A percentile compares a stretch with the other conserved stretches of the same genome.
phyloP scores from a whole-genome alignment of 2,113 vertebrate species.

The Oxyura jamaicensis region DNA sequence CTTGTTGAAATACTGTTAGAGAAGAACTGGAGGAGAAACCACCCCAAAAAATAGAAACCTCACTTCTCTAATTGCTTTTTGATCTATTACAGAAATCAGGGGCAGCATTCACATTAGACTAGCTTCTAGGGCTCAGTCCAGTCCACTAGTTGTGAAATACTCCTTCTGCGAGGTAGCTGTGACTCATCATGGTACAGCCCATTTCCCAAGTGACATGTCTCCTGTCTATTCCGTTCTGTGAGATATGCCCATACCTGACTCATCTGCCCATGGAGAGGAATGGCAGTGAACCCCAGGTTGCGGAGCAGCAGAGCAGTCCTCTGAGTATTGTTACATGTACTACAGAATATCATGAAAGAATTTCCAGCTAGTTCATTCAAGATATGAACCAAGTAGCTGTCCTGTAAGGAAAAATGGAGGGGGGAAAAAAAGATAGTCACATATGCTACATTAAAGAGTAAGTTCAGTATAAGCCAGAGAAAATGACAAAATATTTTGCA shows the following conservation, averaged over 20 bases:
- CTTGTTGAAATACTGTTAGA: not conserved
- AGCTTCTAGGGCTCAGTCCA: not conserved
- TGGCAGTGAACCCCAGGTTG: conserved; percentile 96
- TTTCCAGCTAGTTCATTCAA: conserved; percentile 96
- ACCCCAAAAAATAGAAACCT: not conserved
- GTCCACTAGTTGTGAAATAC: not conserved
- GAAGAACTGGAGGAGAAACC: not conserved
- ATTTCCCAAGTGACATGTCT: not conserved
- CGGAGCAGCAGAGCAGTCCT: conserved; percentile 91
- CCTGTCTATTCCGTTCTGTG: not conserved
- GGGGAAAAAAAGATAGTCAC: not conserved
- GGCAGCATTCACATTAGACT: not conserved
- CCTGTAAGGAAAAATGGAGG: conserved; percentile 71
- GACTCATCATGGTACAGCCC: not conserved
- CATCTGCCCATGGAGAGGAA: conserved; percentile 97
- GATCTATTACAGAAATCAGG: not conserved
- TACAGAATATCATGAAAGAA: conserved; percentile 98
- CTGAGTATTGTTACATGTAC: conserved; percentile 95
- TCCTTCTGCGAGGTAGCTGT: not conserved
- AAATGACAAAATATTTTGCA: not conserved
- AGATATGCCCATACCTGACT: conserved; percentile 83
- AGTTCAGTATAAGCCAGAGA: not conserved
- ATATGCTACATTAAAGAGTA: not conserved
- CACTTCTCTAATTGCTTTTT: not conserved
- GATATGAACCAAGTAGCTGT: conserved; percentile 96